These are phyloP conservation scores for Pseudonaja textilis DNA, from an alignment of 2,113 vertebrate genomes.

Conservation along the genomic window DNA sequence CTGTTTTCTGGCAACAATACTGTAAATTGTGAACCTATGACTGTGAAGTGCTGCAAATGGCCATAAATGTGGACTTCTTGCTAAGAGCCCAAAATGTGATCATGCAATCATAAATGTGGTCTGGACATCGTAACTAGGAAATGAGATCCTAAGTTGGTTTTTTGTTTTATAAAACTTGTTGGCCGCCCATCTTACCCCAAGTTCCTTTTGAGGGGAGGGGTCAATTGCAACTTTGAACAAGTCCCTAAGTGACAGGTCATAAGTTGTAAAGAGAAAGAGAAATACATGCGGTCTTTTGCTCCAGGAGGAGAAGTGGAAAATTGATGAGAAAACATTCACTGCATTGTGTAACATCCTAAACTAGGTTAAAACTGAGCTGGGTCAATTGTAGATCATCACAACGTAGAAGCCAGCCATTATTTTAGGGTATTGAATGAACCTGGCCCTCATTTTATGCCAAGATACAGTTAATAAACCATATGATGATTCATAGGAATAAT, in stretches of 20 bases:
- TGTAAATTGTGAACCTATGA: background rate
- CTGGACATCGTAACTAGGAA: background rate
- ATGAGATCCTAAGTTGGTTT: background rate
- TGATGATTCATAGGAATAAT: background rate
- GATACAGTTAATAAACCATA: background rate
- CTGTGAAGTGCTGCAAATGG: background rate
- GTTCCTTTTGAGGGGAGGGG: background rate
- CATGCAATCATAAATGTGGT: background rate
- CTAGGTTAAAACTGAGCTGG: background rate
- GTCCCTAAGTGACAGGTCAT: background rate
- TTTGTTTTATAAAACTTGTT: background rate
- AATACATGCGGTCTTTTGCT: background rate
- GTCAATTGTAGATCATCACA: background rate
- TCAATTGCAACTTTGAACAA: background rate
- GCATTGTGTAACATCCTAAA: background rate
- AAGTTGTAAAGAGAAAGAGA: background rate
- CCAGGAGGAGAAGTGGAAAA: background rate
- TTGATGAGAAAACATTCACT: background rate
- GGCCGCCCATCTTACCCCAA: background rate
- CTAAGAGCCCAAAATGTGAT: background rate
- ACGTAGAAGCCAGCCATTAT: background rate
- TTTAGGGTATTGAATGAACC: background rate
- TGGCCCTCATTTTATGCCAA: background rate
- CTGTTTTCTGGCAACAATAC: background rate
- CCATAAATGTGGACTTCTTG: background rate